A percentile compares a stretch with the other conserved stretches of the same genome.
Conservation (phyloP, 2,797 vertebrate species). For the Sandelia bainsii region DNA sequence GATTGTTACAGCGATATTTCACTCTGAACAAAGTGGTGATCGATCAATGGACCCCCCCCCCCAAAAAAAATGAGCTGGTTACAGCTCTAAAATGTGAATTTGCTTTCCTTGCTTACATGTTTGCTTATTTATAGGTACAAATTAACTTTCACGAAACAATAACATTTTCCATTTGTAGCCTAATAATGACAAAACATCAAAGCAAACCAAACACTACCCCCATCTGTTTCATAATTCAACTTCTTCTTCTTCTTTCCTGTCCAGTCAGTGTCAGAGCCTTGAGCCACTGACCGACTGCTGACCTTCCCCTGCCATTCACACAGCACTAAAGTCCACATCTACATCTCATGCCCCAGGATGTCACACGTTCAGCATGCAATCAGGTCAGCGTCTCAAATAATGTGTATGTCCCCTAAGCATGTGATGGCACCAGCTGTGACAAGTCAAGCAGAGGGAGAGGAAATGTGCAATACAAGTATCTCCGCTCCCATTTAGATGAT, state of each 20-base stretch:
- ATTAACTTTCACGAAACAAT: no score
- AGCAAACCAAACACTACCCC: background rate
- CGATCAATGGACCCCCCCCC: no score
- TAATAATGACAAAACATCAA: background rate
- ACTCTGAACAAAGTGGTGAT: background rate
- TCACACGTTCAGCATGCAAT: slow-evolving; percentile 50
- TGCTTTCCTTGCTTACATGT: no score
- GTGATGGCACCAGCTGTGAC: slow-evolving; percentile 27
- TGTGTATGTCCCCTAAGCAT: background rate
- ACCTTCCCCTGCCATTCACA: slow-evolving; percentile 53
- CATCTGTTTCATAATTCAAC: background rate
- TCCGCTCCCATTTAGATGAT: slow-evolving; percentile 1
- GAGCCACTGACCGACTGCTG: slow-evolving; percentile 65
- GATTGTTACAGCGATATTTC: no score
- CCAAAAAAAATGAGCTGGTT: no score
- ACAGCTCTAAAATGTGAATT: no score
- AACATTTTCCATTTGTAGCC: background rate
- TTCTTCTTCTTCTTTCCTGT: slow-evolving; percentile 6
- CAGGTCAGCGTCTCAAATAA: slow-evolving; percentile 35
- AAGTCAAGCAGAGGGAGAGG: slow-evolving; percentile 27
- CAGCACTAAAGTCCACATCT: slow-evolving; percentile 30
- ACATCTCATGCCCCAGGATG: slow-evolving; percentile 25
- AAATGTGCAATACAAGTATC: slow-evolving; percentile 12
- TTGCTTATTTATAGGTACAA: background rate
- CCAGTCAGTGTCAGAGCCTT: slow-evolving; percentile 10